Evolutionary conservation across 2,113 vertebrate species (phyloP).

Genomic region (Cephalopterus ornatus): DNA sequence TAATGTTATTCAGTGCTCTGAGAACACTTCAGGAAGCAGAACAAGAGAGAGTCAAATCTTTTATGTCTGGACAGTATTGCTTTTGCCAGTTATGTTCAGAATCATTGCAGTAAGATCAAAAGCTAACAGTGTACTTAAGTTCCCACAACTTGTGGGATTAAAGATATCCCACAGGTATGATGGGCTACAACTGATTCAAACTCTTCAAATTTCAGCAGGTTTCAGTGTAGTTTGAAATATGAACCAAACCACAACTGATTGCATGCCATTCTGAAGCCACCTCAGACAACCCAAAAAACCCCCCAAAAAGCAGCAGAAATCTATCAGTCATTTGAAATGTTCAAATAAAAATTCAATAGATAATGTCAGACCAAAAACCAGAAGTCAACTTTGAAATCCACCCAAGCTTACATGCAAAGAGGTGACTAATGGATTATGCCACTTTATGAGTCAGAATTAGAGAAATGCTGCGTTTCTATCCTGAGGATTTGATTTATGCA

Average conservation of each 20-base stretch:
- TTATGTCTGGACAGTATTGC: slow-evolving; percentile 61
- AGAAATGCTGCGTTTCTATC: slow-evolving; percentile 8
- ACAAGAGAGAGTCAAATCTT: slow-evolving; percentile 58
- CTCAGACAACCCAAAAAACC: neutral
- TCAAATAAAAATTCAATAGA: neutral
- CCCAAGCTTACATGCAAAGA: neutral
- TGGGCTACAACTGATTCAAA: slow-evolving; percentile 42
- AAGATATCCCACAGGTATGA: slow-evolving; percentile 63
- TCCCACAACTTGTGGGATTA: slow-evolving; percentile 55
- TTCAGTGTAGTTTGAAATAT: slow-evolving; percentile 42
- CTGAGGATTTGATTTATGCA: slow-evolving; percentile 40
- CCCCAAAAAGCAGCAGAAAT: neutral
- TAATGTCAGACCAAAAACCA: slow-evolving; percentile 40
- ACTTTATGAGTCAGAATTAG: slow-evolving; percentile 41
- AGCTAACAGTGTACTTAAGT: slow-evolving; percentile 32
- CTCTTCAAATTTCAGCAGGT: slow-evolving; percentile 45
- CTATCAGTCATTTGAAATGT: slow-evolving; percentile 35
- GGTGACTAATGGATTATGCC: slow-evolving; percentile 15
- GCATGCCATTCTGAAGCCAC: neutral
- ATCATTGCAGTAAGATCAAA: slow-evolving; percentile 70
- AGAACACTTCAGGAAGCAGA: slow-evolving; percentile 59
- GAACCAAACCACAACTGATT: slow-evolving; percentile 40
- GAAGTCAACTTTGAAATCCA: slow-evolving; percentile 48
- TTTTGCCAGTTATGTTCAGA: slow-evolving; percentile 50
- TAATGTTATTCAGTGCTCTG: slow-evolving; percentile 3